Evolutionary conservation across 37 sponge, comb jelly and placozoan species (phyloP), one percentile per base, ranked within the genome.

Genomic region (Ephydatia muelleri): DNA sequence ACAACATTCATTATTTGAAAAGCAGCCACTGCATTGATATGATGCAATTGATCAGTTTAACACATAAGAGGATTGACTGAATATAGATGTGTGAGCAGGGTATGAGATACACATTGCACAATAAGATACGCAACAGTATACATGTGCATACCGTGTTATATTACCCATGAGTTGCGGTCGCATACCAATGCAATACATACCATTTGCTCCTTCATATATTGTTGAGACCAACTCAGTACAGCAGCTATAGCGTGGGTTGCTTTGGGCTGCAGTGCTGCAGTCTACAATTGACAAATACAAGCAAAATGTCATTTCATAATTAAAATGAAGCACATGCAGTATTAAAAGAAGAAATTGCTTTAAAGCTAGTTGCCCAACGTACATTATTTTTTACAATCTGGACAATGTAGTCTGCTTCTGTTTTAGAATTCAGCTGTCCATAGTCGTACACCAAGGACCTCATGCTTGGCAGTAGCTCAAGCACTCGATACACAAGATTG

Each of bases 381-480:
- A 91, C 83, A 70, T 93, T 80, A 33, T 85, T 89, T 0, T 75
- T 70, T 26, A 93, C 93, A 65, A 93, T 93, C 75, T 92, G 65
- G 25, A 43, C 28, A 39, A 82, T 77, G 70, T 93, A 93, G 0
- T 69, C 33, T 81, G 43, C 25, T 43, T 93, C 93, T 64, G 84
- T 89, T 34, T 26, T 75, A 36, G 79, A 38, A 28, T 82, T 49
- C 49, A 95, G 77, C 57, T 87, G 80, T 37, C 95, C 95, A 84
- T 89, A 95, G 88, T 95, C 95, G 89, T 89, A 95, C 21, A 95
- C 89, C 66, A 95, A 76, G 75, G 95, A 84, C 49, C 68, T 79
- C 90, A 95, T 78, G 40, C 92, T 89, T 67, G 89, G 83, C 76
- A 92, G 95, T 9, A 95, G 76, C 14, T 88, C 89, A 31, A 86